A percentile compares a stretch with the other conserved stretches of the same genome.
phyloP scores from a whole-genome alignment of 2,113 vertebrate genomes.

The Leptobrachium ailaonicum region DNA sequence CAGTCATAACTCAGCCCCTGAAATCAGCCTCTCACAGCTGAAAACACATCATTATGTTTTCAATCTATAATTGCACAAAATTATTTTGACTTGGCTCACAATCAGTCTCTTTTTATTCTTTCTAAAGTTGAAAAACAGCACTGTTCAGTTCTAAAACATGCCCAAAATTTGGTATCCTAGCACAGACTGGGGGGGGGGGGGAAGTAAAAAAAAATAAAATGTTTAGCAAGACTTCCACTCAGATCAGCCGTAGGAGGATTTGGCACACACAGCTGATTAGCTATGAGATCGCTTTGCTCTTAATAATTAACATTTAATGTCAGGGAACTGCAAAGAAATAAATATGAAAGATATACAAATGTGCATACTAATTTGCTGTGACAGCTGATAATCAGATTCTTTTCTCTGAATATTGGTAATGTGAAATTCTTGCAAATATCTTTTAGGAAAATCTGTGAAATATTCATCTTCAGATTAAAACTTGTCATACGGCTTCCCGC shows the following conservation, averaged over 20 bases:
- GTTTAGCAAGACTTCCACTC: not conserved
- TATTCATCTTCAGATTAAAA: rapidly evolving
- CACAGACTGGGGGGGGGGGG: not conserved
- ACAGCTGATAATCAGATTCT: slow-evolving; percentile 24
- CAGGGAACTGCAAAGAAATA: slow-evolving; percentile 6
- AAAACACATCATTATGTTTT: slow-evolving; percentile 29
- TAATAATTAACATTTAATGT: not conserved
- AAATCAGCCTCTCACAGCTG: slow-evolving; percentile 35
- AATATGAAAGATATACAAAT: slow-evolving; percentile 24
- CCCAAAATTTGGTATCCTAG: not conserved
- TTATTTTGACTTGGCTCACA: slow-evolving; percentile 39
- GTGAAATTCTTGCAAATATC: slow-evolving; percentile 37
- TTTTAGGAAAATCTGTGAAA: slow-evolving; percentile 10
- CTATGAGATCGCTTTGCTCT: not conserved
- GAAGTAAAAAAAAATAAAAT: not conserved
- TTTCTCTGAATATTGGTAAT: slow-evolving; percentile 18
- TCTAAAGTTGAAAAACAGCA: slow-evolving; percentile 13
- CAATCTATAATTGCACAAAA: slow-evolving; percentile 38
- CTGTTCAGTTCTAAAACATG: slow-evolving; percentile 4
- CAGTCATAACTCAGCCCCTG: not conserved
- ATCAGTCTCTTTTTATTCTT: slow-evolving; percentile 28
- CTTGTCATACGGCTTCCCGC: not conserved
- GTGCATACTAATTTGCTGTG: not conserved
- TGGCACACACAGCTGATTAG: slow-evolving; percentile 6
- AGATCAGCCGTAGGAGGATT: not conserved